phyloP scores from a whole-genome alignment of 30 jellyfish, hydroid and myxozoan genomes.

The Cassiopea xamachana region DNA sequence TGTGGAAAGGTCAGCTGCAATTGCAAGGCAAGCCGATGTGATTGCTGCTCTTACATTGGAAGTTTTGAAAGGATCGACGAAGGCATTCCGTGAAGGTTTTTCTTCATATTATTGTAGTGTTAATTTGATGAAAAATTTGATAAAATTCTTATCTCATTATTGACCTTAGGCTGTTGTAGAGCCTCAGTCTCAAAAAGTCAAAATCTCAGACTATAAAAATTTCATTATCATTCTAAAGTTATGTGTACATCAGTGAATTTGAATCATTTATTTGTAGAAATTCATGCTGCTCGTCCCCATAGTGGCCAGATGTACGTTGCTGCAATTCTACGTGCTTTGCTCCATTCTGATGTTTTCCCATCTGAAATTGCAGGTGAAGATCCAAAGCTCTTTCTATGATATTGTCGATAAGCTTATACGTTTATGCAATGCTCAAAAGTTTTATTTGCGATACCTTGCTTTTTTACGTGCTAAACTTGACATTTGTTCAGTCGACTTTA shows the following conservation, averaged over 20 bases:
- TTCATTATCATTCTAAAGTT: too few species aligned
- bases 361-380: conserved; percentile 92
- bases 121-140: too few species aligned
- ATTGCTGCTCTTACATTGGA: conserved; percentile 92
- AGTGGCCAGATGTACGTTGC: conserved; percentile 93
- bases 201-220: too few species aligned
- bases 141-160: too few species aligned
- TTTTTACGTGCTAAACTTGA: too few species aligned
- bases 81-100: conserved; percentile 82
- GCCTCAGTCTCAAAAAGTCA: too few species aligned
- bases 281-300: conserved; percentile 93
- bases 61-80: conserved; percentile 91
- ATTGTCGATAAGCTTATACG: too few species aligned
- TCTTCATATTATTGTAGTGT: neutral
- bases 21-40: conserved; percentile 90
- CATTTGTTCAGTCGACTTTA: neutral
- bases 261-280: conserved; percentile 60
- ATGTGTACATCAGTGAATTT: too few species aligned
- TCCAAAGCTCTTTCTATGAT: neutral
- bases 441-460: too few species aligned
- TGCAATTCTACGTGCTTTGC: conserved; percentile 76
- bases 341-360: conserved; percentile 80
- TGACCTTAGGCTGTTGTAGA: too few species aligned
- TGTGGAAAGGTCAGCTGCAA: conserved; percentile 78
- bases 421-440: too few species aligned